phyloP scores from a whole-genome alignment of 2,888 invertebrate genomes.

The Caenorhabditis sp. region DNA sequence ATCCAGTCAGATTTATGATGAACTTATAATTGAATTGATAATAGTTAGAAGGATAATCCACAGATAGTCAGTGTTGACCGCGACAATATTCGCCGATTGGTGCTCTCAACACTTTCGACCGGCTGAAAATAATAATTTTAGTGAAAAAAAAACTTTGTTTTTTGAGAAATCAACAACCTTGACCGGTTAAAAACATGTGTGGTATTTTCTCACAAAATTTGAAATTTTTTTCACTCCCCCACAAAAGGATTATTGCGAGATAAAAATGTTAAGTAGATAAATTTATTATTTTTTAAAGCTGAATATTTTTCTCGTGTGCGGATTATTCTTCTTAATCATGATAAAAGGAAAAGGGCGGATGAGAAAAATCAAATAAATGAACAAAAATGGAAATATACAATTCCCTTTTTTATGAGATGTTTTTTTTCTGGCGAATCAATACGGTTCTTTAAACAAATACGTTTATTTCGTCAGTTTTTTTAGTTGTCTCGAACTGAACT shows the following conservation, averaged over 20 bases:
- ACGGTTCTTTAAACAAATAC: not conserved
- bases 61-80: constrained; percentile 66
- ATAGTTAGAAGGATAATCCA: constrained; percentile 16
- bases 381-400: not conserved
- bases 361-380: not conserved
- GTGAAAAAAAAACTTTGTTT: not conserved
- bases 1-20: constrained; percentile 9
- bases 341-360: not conserved
- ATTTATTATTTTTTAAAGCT: not conserved
- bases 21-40: not conserved
- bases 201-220: not conserved
- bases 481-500: not conserved
- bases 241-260: not conserved
- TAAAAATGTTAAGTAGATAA: not conserved
- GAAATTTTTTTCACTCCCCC: not conserved
- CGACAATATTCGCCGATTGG: constrained; percentile 65
- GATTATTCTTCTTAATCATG: constrained; percentile 1
- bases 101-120: constrained; percentile 49
- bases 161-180: constrained; percentile 18
- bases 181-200: not conserved
- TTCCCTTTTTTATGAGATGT: constrained; percentile 2
- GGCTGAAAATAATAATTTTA: constrained; percentile 37
- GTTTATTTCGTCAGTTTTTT: not conserved
- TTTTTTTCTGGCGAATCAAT: not conserved
- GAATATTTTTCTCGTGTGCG: constrained; percentile 1